Evolutionary conservation across 2,888 invertebrate species (phyloP).

Genomic region (Apodemia hepburni): DNA sequence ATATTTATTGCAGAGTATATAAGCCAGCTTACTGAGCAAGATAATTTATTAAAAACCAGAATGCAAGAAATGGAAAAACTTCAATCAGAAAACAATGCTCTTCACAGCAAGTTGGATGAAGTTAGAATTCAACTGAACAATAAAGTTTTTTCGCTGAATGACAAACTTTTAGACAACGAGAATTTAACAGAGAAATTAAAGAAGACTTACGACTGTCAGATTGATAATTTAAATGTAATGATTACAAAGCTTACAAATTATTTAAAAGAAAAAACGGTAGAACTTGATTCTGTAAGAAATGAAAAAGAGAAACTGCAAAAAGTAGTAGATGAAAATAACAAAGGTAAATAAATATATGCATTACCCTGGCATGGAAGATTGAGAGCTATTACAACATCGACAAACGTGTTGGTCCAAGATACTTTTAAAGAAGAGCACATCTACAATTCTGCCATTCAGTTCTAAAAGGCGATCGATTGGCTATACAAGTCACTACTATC

Average conservation of each 20-base stretch:
- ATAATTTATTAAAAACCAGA: conserved; percentile 39
- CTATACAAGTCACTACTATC: no score
- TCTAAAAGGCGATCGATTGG: no score
- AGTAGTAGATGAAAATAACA: conserved; percentile 40
- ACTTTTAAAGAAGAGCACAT: no score
- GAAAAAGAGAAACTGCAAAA: conserved; percentile 47
- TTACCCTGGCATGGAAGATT: no score
- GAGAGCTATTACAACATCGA: no score
- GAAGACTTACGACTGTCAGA: conserved; percentile 52
- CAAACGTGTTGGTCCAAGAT: no score
- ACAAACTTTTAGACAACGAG: conserved; percentile 54
- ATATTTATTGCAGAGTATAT: conserved; percentile 42
- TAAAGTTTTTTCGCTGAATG: conserved; percentile 56
- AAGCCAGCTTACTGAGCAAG: conserved; percentile 40
- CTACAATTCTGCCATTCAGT: no score
- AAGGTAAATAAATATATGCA: conserved; percentile 37
- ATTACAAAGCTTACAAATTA: conserved; percentile 50
- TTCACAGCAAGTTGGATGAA: conserved; percentile 47
- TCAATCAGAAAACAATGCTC: conserved; percentile 46
- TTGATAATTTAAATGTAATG: conserved; percentile 56
- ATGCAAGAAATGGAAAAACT: conserved; percentile 42
- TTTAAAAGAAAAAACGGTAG: conserved; percentile 53
- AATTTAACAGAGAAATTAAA: conserved; percentile 54
- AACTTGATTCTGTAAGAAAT: conserved; percentile 44
- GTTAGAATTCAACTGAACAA: conserved; percentile 52